A percentile compares a stretch with the other conserved stretches of the same genome.
phyloP scores from a whole-genome alignment of 1,140 invertebrate genomes.

The Habropoda laboriosa region DNA sequence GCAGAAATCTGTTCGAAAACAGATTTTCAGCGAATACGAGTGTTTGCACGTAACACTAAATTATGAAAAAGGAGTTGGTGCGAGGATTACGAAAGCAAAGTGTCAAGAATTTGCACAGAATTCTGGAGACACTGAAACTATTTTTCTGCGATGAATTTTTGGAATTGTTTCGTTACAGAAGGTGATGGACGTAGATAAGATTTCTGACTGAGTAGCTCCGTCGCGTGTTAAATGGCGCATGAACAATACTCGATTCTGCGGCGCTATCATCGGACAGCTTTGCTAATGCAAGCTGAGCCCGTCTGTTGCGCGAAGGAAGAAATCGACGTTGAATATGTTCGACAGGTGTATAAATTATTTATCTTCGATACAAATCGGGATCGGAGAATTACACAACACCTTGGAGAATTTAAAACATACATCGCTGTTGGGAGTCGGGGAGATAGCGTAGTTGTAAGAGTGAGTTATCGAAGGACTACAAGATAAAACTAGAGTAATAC shows the following conservation, averaged over 20 bases:
- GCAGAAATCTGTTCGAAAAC: too few species aligned
- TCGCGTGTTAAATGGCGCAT: slow-evolving; percentile 69
- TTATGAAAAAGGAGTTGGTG: too few species aligned
- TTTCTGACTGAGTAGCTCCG: slow-evolving; percentile 42
- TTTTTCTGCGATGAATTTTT: too few species aligned
- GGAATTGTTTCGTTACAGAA: not conserved
- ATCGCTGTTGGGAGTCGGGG: not conserved
- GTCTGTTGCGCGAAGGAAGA: not conserved
- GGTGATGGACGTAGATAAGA: slow-evolving; percentile 5
- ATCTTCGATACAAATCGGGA: not conserved
- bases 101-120: too few species aligned
- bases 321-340: not conserved
- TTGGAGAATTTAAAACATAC: not conserved
- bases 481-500: not conserved
- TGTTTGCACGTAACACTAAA: too few species aligned
- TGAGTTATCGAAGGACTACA: not conserved
- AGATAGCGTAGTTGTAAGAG: not conserved
- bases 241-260: slow-evolving; percentile 69
- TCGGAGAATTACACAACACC: not conserved
- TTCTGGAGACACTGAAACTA: too few species aligned
- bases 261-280: slow-evolving; percentile 58
- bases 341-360: not conserved
- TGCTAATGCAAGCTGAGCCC: not conserved
- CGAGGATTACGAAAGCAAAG: too few species aligned
- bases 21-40: too few species aligned